Evolutionary conservation across 1,140 invertebrate genomes (phyloP), one percentile per base, ranked within the genome.

Genomic region (Hesperophylax magnus): DNA sequence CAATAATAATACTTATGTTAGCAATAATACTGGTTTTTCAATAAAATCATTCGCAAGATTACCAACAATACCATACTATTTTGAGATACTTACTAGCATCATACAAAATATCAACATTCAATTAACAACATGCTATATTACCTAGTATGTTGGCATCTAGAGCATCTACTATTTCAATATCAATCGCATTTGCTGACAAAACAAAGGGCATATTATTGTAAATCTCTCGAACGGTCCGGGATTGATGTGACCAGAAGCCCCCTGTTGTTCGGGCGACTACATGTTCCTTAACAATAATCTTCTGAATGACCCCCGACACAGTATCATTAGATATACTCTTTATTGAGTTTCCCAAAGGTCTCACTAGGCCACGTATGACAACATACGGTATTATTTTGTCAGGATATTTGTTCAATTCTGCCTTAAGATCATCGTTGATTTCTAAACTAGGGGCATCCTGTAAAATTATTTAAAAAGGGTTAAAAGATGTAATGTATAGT

Each of bases 191-290:
- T 84, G 91, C 92, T 85, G 89, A 91, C 52, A 96, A 86, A 56
- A 92, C 92, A 88, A 96, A 96, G 31, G 95, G 95, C 85, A 94
- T 93, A 60, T 92, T 90, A 85, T 95, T 94, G 85, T 91, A 93
- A 3, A 94, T 91, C 84, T 95, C 93, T 86, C 95, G 93, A 61
- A 96, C 92, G 17, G 93, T 92, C 78, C 93, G 91, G 77, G 94
- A 93, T 84, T 95, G 93, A 80, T 96, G 94, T 15, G 93, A 93
- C 95, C 95, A 96, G 86, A 95, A 96, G 9, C 95, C 95, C 58
- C 93, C 92, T 17, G 94, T 93, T 54, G 92, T 93, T 86, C 94
- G 91, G 31, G 94, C 92, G 69, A 95, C 91, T 2, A 95, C 91
- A 91, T 96, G 95, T 88, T 96, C 95, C 86, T 94, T 94, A 79